phyloP scores from a whole-genome alignment of 2,888 invertebrate genomes.

The Eupithecia insigniata region DNA sequence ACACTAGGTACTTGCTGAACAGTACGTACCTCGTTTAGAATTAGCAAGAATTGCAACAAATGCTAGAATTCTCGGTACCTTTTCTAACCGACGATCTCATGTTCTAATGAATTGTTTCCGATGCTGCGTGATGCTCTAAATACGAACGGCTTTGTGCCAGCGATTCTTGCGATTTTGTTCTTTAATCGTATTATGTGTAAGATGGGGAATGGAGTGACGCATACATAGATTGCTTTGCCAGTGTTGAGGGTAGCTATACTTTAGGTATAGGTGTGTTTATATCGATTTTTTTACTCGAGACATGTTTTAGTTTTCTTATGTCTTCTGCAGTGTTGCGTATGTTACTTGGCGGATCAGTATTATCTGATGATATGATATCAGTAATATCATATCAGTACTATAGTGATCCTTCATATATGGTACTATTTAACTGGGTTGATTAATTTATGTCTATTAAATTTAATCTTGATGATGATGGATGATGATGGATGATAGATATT shows the following conservation, averaged over 20 bases:
- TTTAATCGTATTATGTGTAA: constrained; percentile 16
- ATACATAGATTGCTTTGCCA: constrained; percentile 7
- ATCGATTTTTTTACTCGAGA: not conserved
- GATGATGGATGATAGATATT: too few species aligned
- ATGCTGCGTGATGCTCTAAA: constrained; percentile 45
- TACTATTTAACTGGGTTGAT: too few species aligned
- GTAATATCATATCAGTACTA: too few species aligned
- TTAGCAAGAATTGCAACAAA: constrained; percentile 32
- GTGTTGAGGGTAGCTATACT: not conserved
- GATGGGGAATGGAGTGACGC: constrained; percentile 14
- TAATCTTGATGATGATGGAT: too few species aligned
- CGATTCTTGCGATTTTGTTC: constrained; percentile 32
- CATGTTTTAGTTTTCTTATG: not conserved
- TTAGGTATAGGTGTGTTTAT: not conserved
- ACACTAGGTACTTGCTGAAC: not conserved
- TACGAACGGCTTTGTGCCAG: constrained; percentile 41
- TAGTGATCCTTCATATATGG: too few species aligned
- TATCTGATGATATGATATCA: too few species aligned
- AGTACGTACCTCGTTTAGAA: constrained; percentile 12
- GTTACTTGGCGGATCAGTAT: not conserved
- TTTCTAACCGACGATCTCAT: constrained; percentile 57
- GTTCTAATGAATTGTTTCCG: constrained; percentile 67
- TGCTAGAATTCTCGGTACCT: constrained; percentile 26
- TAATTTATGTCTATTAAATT: too few species aligned
- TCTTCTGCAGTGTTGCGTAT: not conserved